A percentile compares a stretch with the other conserved stretches of the same genome.
Evolutionary conservation across 2,797 vertebrate genomes (phyloP).

Genomic region (Pseudochirops cupreus): DNA sequence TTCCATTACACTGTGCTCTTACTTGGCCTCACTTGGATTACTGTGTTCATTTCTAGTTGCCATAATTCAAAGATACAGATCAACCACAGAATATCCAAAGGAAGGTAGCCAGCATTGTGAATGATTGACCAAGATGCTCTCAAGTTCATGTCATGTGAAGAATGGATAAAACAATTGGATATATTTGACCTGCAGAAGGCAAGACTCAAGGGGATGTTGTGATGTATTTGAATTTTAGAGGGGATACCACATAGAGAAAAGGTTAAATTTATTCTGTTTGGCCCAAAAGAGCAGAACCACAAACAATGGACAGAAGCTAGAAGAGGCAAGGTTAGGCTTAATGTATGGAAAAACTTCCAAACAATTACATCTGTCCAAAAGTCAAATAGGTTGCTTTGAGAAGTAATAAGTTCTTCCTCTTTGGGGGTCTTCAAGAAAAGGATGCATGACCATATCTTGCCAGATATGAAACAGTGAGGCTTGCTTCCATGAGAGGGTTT

Average conservation of each 20-base stretch:
- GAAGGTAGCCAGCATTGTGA: no score
- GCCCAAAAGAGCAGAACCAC: not conserved
- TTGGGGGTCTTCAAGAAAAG: not conserved
- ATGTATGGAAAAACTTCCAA: not conserved
- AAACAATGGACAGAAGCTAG: not conserved
- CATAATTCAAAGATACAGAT: not conserved
- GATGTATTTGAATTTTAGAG: no score
- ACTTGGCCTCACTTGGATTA: not conserved
- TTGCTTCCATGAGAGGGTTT: no score
- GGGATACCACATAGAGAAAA: no score
- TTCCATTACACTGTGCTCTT: not conserved
- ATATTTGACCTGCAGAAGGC: no score
- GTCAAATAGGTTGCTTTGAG: not conserved
- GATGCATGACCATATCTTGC: not conserved
- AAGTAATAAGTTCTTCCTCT: not conserved
- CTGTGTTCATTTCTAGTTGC: not conserved
- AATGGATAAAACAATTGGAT: no score
- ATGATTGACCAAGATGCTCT: no score
- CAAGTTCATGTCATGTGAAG: no score
- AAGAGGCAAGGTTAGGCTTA: not conserved
- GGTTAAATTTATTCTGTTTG: no score
- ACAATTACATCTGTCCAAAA: not conserved
- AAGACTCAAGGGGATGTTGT: no score
- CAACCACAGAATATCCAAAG: no score
- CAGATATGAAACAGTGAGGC: no score